Evolutionary conservation across 2,888 invertebrate genomes (phyloP).

Genomic region (Agrilus mali): DNA sequence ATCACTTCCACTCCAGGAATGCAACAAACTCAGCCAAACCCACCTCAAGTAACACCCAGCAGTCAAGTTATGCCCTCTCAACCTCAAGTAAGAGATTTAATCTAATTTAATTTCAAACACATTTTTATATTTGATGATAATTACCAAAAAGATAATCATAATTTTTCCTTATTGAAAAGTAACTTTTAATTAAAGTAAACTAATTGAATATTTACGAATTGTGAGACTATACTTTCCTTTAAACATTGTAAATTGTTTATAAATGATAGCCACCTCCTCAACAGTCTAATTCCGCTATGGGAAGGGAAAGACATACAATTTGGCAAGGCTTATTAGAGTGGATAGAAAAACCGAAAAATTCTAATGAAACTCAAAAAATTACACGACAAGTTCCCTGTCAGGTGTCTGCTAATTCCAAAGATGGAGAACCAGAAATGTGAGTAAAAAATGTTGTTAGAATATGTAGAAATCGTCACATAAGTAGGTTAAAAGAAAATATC

Average conservation of each 20-base stretch:
- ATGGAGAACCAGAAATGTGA: constrained; percentile 79
- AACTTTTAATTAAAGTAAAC: too few relatives aligned
- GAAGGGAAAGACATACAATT: constrained; percentile 44
- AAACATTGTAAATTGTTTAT: too few relatives aligned
- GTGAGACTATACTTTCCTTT: too few relatives aligned
- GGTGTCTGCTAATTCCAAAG: constrained; percentile 58
- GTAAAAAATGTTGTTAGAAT: too few relatives aligned
- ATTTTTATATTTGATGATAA: not conserved
- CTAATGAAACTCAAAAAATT: constrained; percentile 63
- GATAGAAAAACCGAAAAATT: constrained; percentile 79
- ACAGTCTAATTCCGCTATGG: constrained; percentile 29
- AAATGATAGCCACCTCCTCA: constrained; percentile 3
- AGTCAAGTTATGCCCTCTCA: constrained; percentile 27
- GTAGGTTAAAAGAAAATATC: too few relatives aligned
- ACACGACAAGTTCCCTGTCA: constrained; percentile 65
- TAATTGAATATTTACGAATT: too few relatives aligned
- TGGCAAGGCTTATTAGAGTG: constrained; percentile 71
- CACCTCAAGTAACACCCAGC: constrained; percentile 23
- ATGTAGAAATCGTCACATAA: too few relatives aligned
- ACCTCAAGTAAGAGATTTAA: constrained; percentile 23
- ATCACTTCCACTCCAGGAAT: constrained; percentile 17
- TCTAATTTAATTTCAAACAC: too few relatives aligned
- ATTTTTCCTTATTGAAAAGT: too few relatives aligned
- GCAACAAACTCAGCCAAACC: constrained; percentile 17
- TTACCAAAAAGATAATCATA: not conserved